A percentile compares a stretch with the other conserved stretches of the same genome.
Conservation (phyloP, 1,140 invertebrate genomes). For the Steinernema khuongi region DNA sequence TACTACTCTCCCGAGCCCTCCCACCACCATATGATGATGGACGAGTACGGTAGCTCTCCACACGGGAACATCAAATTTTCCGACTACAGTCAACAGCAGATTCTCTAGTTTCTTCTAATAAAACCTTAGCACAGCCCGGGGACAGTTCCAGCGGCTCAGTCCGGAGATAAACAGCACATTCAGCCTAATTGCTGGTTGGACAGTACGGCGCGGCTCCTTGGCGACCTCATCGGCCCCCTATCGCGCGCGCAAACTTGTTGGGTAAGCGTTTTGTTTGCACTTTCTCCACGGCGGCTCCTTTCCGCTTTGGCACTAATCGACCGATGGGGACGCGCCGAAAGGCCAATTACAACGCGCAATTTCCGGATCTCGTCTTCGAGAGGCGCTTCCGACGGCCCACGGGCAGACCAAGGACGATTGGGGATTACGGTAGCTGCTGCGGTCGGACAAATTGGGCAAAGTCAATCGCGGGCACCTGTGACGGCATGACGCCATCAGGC, state of each 20-base stretch:
- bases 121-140: too few relatives aligned
- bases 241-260: not conserved
- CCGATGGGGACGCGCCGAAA: not conserved
- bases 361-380: constrained; percentile 13
- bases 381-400: too few relatives aligned
- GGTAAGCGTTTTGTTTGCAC: constrained; percentile 4
- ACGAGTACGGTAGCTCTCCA: constrained; percentile 1
- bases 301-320: not conserved
- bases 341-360: not conserved
- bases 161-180: not conserved
- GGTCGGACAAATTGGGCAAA: not conserved
- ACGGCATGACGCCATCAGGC: not conserved
- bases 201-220: not conserved
- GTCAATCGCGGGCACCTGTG: constrained; percentile 12
- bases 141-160: too few relatives aligned
- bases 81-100: not conserved
- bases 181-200: not conserved
- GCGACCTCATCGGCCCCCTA: not conserved
- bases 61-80: not conserved
- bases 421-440: not conserved
- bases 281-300: not conserved
- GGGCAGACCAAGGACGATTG: too few relatives aligned
- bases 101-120: not conserved
- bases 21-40: not conserved
- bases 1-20: not conserved